Evolutionary conservation across 1,140 invertebrate genomes (phyloP).

Genomic region (Trachymyrmex septentrionalis): DNA sequence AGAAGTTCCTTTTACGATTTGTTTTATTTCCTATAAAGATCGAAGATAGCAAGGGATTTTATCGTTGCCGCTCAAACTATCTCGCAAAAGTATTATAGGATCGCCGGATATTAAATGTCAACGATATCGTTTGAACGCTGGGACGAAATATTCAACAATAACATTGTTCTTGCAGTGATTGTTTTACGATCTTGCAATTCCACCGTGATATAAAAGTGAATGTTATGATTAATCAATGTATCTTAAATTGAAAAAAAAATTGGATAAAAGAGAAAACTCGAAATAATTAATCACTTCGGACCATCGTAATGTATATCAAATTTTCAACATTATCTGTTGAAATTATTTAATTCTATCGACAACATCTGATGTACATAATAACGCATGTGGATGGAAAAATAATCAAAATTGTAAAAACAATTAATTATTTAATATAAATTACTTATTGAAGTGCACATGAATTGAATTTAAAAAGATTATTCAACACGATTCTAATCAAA

Average conservation of each 20-base stretch:
- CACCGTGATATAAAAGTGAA: neutral
- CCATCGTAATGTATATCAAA: no score
- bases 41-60: constrained; percentile 8
- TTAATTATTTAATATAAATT: no score
- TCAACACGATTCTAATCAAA: no score
- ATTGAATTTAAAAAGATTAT: no score
- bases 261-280: neutral
- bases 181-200: neutral
- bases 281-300: constrained; percentile 8
- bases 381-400: no score
- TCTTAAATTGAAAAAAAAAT: neutral
- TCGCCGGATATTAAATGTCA: constrained; percentile 52
- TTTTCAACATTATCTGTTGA: no score
- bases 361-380: no score
- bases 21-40: constrained; percentile 33
- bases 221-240: neutral
- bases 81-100: constrained; percentile 38
- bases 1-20: neutral
- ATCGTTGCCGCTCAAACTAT: neutral
- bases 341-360: no score
- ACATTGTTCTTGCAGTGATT: constrained; percentile 19
- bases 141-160: constrained; percentile 25
- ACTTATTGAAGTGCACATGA: no score
- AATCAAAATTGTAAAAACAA: no score
- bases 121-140: constrained; percentile 25